These are phyloP conservation scores for Nymphalis io DNA, from an alignment of 1,140 invertebrate species.

Conservation along the genomic window DNA sequence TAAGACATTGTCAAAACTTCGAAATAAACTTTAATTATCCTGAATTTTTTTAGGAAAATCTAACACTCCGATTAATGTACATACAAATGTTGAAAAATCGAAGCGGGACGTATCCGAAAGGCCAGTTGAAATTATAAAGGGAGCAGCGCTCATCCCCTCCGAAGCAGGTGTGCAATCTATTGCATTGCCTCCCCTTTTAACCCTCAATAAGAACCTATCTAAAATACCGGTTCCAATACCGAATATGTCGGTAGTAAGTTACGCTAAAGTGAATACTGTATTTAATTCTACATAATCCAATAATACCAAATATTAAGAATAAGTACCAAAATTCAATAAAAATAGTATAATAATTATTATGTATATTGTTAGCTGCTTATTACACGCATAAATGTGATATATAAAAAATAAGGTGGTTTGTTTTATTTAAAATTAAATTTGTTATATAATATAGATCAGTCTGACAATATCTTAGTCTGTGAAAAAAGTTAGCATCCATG, in stretches of 20 bases:
- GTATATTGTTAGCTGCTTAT: no score
- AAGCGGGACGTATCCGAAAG: conserved; percentile 35
- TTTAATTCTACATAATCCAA: conserved; percentile 40
- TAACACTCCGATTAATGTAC: conserved; percentile 1
- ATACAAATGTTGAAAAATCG: conserved; percentile 11
- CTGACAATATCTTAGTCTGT: no score
- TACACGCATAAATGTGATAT: no score
- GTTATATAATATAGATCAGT: no score
- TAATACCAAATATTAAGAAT: no score
- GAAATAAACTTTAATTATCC: neutral
- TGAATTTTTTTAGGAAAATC: conserved; percentile 31
- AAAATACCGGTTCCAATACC: conserved; percentile 67
- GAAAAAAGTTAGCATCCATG: no score
- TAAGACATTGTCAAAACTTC: no score
- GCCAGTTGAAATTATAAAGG: conserved; percentile 49
- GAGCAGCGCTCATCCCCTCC: conserved; percentile 50
- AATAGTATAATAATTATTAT: no score
- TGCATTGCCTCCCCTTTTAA: conserved; percentile 53
- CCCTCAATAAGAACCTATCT: conserved; percentile 60
- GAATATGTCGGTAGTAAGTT: conserved; percentile 64
- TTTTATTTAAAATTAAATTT: no score
- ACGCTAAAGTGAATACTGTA: conserved; percentile 63
- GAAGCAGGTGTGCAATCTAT: conserved; percentile 56
- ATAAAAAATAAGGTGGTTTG: no score
- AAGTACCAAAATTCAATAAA: no score